Evolutionary conservation across 2,113 vertebrate genomes (phyloP).

Genomic region (Martes martes): DNA sequence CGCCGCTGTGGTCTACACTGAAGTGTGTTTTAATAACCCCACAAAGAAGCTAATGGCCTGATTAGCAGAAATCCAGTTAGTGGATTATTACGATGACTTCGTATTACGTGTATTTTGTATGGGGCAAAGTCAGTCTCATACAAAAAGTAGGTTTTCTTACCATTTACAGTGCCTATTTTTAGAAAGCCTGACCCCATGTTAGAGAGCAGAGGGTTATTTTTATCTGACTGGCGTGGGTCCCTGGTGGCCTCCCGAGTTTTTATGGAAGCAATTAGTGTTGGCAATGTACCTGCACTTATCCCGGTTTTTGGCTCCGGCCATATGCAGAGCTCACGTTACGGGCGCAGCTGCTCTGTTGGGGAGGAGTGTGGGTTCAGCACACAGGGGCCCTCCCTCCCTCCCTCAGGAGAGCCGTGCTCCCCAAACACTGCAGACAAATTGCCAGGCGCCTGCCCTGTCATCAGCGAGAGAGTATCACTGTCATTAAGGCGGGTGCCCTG

Average conservation of each 20-base stretch:
- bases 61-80: background rate
- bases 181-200: constrained; percentile 30
- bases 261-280: constrained; percentile 32
- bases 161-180: constrained; percentile 30
- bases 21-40: background rate
- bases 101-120: background rate
- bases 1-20: background rate
- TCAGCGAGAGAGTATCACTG: accelerated
- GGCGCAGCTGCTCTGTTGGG: accelerated
- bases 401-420: background rate
- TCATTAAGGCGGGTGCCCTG: background rate
- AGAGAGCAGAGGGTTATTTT: constrained; percentile 65
- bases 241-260: constrained; percentile 30
- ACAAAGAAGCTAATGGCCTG: background rate
- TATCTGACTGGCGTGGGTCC: constrained; percentile 2
- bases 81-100: background rate
- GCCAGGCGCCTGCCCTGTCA: background rate
- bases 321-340: accelerated
- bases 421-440: background rate
- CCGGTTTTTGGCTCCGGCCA: background rate
- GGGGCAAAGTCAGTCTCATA: background rate
- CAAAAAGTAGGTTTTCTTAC: constrained; percentile 58
- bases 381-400: background rate
- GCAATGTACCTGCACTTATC: background rate
- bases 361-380: background rate